Base-by-base conservation (phyloP, 2,113 vertebrate genomes). In the Gymnobelideus leadbeateri region DNA sequence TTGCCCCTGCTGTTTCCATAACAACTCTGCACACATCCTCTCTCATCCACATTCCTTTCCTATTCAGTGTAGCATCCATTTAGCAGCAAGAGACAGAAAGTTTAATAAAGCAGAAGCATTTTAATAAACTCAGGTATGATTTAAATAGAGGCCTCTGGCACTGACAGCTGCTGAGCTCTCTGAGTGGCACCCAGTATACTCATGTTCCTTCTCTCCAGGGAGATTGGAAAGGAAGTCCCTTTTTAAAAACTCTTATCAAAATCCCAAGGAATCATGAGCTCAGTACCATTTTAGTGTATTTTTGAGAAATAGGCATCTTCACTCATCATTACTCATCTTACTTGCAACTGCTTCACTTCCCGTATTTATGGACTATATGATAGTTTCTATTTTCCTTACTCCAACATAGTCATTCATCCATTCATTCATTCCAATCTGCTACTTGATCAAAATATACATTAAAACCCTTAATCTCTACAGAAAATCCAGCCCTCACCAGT, bases 31-130 rank as follows among this genome's bases (percentile, higher is more conserved):
- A 94, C 90, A 52, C 47, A 89, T 91, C 46, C 92, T 84, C 24
- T 89, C 6, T 96, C 51, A 55, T 25, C 84, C n/a, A 89, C 77
- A 89, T 93, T 91, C 92, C 21, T 43, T 91, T 95, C 90, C 54
- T 51, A 55, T 53, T 95, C 92, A 89, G 14, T 26, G 47, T 46
- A 55, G 43, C 55, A 91, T 94, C 94, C 68, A 94, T 96, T 95
- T 93, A 97, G 96, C 19, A 91, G 46, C 77, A 95, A 92, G 52
- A 97, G 92, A 93, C 10, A 92, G 37, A 50, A 91, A 91, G 77
- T 94, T 91, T 94, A 93, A 96, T 92, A 92, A 95, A 92, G n/a
- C 25, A 77, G 91, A 95, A 89, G 26, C n/a, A 89, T 95, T 96
- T 94, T 95, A 93, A 77, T 92, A 96, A 94, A 57, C 49, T 11